Conservation (phyloP, 1,140 invertebrate genomes). For the Tribolium madens region DNA sequence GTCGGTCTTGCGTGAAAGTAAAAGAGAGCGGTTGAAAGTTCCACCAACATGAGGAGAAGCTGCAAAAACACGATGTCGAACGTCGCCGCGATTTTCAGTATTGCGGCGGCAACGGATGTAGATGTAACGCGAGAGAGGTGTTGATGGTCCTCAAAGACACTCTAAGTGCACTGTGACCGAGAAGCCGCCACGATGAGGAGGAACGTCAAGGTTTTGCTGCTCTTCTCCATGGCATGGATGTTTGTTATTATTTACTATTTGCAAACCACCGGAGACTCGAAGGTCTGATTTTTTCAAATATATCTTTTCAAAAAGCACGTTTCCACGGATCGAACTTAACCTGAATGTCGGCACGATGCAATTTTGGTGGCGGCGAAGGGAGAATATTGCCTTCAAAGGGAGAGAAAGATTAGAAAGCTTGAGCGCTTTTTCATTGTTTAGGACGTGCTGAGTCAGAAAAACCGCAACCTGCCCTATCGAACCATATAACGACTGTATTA, state of each 20-base stretch:
- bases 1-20: slow-evolving; percentile 27
- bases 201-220: slow-evolving; percentile 67
- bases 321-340: neutral
- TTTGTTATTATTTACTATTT: slow-evolving; percentile 69
- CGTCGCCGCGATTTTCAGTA: slow-evolving; percentile 43
- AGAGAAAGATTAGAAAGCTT: neutral
- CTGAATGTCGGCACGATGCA: neutral
- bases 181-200: slow-evolving; percentile 63
- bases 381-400: neutral
- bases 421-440: neutral
- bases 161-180: slow-evolving; percentile 24
- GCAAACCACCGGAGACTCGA: slow-evolving; percentile 61
- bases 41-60: slow-evolving; percentile 20
- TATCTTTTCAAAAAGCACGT: neutral
- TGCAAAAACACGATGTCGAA: slow-evolving; percentile 40
- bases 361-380: slow-evolving; percentile 27
- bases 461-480: neutral
- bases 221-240: slow-evolving; percentile 68
- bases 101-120: slow-evolving; percentile 28
- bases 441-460: neutral
- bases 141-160: slow-evolving; percentile 16
- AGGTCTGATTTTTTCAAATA: slow-evolving; percentile 52
- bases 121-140: neutral
- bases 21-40: slow-evolving; percentile 29
- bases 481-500: neutral